Base-by-base conservation (phyloP, 2,888 invertebrate genomes). In the Cotesia congregata region DNA sequence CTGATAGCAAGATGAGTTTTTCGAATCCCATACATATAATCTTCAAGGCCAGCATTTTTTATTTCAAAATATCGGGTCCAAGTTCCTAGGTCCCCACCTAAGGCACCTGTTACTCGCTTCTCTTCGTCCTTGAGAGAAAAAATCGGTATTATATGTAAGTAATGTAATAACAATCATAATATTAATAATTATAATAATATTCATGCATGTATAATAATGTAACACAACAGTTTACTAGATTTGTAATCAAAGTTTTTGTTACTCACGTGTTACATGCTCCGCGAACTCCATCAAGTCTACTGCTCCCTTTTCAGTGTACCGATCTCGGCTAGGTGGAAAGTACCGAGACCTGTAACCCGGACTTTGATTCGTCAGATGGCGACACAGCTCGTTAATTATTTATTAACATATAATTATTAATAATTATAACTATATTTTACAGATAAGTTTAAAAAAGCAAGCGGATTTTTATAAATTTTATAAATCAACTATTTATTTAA, bases 1-100 rank as follows among this genome's bases (percentile, higher is more conserved):
- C 87, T 88, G 50, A 50, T 50, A 87, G 84, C 83, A 81, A 84
- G 87, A 88, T 86, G 86, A 87, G 84, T 78, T 7, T 75, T 78
- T 81, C 79, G 75, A 74, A 79, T 83, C 80, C 80, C 77, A 81
- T 77, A 82, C 82, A 80, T 83, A 83, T 83, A 72, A 81, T 76
- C 83, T 74, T 83, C 88, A 89, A 89, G 89, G 88, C 87, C 87
- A 83, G 81, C 84, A 73, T 83, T 81, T 62, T 70, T 72, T 67
- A 73, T 60, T 79, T 78, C 81, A 82, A 82, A 83, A 85, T 83
- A 84, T 77, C 9, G 77, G 80, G 76, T 77, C 70, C 41, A 70
- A 70, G 59, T 59, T 71, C 61, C 30, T 20, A 74, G 50, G 59
- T 60, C 60, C 65, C 30, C 12, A 68, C 40, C 40, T n/a, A 74